A percentile compares a stretch with the other conserved stretches of the same genome.
These are phyloP conservation scores for Toxotes jaculatrix DNA, from an alignment of 2,113 vertebrate species.

Conservation along the genomic window DNA sequence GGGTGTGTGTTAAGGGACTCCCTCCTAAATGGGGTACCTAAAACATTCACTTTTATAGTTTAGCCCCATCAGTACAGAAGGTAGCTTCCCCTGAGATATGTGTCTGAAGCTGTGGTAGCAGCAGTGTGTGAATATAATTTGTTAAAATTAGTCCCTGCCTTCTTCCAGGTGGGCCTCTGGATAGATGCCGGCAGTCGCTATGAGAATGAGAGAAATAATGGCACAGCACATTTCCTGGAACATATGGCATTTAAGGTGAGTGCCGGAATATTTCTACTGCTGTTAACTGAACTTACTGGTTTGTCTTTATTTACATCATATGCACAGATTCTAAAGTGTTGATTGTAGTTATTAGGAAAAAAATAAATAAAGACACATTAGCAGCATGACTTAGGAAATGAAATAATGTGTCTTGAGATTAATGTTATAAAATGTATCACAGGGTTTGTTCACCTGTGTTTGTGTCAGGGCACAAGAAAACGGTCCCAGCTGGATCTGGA, in stretches of 20 bases:
- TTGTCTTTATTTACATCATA: not conserved
- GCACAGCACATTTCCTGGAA: constrained; percentile 98
- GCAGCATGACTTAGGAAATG: not conserved
- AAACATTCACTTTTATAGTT: not conserved
- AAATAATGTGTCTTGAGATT: not conserved
- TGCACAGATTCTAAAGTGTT: not conserved
- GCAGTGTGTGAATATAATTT: not conserved
- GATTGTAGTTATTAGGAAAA: not conserved
- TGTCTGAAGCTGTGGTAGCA: not conserved
- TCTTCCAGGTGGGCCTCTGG: constrained; percentile 95
- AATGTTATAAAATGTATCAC: not conserved
- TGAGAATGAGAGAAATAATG: constrained; percentile 97
- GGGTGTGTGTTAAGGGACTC: no score
- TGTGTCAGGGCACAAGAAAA: constrained; percentile 93
- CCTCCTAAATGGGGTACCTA: no score
- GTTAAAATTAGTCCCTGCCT: not conserved
- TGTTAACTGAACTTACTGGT: not conserved
- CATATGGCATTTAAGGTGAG: constrained; percentile 99
- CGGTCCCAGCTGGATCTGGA: constrained; percentile 97
- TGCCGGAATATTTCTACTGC: not conserved
- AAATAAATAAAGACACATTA: not conserved
- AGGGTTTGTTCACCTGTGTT: constrained; percentile 11
- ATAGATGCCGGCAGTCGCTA: constrained; percentile 98
- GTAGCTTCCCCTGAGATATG: not conserved
- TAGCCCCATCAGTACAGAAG: not conserved